Evolutionary conservation across 2,113 vertebrate genomes (phyloP).

Genomic region (Pygoscelis adeliae): DNA sequence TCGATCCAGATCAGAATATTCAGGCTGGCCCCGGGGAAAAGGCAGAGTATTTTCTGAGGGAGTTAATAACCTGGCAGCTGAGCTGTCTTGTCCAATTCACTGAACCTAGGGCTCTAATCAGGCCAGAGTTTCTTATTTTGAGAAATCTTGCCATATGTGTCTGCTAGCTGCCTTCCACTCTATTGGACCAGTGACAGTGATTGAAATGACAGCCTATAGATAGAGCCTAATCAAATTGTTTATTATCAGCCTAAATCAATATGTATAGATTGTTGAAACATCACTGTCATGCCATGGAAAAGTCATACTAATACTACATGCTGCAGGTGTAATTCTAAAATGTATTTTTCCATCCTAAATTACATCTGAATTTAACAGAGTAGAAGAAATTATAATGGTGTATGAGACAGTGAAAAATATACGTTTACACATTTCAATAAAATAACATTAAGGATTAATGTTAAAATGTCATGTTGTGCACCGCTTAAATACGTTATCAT

Average conservation of each 20-base stretch:
- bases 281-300: constrained; percentile 91
- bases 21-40: constrained; percentile 89
- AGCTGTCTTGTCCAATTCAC: constrained; percentile 99
- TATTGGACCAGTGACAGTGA: constrained; percentile 91
- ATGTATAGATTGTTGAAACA: constrained; percentile 99
- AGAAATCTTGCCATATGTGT: constrained; percentile 78
- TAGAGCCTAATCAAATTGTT: constrained; percentile 99
- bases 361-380: constrained; percentile 69
- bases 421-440: constrained; percentile 25
- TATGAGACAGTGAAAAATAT: not conserved
- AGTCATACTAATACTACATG: constrained; percentile 86
- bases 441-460: constrained; percentile 29
- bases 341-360: constrained; percentile 65
- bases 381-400: constrained; percentile 57
- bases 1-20: constrained; percentile 99
- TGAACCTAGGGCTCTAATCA: constrained; percentile 98
- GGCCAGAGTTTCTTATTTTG: constrained; percentile 97
- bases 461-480: constrained; percentile 24
- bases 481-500: not conserved
- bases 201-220: constrained; percentile 99
- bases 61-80: constrained; percentile 99
- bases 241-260: constrained; percentile 99
- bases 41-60: constrained; percentile 99
- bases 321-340: constrained; percentile 74
- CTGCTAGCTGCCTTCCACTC: constrained; percentile 86